A percentile compares a stretch with the other conserved stretches of the same genome.
These are phyloP conservation scores for Acanthoscelides obtectus DNA, from an alignment of 2,888 invertebrate genomes.

Conservation along the genomic window DNA sequence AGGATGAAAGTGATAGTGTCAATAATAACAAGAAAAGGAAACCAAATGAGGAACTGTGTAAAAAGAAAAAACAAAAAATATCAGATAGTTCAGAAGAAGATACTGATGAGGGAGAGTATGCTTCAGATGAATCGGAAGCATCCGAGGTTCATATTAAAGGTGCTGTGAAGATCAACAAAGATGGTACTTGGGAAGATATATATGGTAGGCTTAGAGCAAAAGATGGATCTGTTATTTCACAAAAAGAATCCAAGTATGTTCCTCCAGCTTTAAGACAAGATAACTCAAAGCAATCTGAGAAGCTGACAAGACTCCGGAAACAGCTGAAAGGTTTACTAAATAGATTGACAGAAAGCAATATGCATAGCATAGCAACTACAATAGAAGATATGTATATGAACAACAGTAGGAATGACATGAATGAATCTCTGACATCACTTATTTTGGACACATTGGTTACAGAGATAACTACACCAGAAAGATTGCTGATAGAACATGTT, in stretches of 20 bases:
- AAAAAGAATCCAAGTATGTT: slow-evolving; percentile 65
- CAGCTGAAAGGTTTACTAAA: slow-evolving; percentile 87
- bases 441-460: slow-evolving; percentile 66
- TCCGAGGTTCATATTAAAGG: slow-evolving; percentile 18
- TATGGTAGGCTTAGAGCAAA: slow-evolving; percentile 82
- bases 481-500: slow-evolving; percentile 79
- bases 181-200: slow-evolving; percentile 78
- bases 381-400: slow-evolving; percentile 75
- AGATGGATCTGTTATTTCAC: slow-evolving; percentile 68
- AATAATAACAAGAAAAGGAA: slow-evolving; percentile 10
- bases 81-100: neutral
- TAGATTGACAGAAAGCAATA: slow-evolving; percentile 80
- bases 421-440: slow-evolving; percentile 65
- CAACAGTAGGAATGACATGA: slow-evolving; percentile 80
- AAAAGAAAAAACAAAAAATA: neutral
- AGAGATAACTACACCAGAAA: slow-evolving; percentile 60
- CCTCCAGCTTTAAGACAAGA: slow-evolving; percentile 73
- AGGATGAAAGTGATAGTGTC: neutral
- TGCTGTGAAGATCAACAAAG: slow-evolving; percentile 20
- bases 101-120: slow-evolving; percentile 13
- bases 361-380: slow-evolving; percentile 74
- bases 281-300: slow-evolving; percentile 51
- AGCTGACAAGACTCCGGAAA: slow-evolving; percentile 63
- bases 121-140: slow-evolving; percentile 24
- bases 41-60: slow-evolving; percentile 1